These are phyloP conservation scores for Porites cylindrica DNA, from an alignment of 92 coral and sea anemone species.

Conservation along the genomic window DNA sequence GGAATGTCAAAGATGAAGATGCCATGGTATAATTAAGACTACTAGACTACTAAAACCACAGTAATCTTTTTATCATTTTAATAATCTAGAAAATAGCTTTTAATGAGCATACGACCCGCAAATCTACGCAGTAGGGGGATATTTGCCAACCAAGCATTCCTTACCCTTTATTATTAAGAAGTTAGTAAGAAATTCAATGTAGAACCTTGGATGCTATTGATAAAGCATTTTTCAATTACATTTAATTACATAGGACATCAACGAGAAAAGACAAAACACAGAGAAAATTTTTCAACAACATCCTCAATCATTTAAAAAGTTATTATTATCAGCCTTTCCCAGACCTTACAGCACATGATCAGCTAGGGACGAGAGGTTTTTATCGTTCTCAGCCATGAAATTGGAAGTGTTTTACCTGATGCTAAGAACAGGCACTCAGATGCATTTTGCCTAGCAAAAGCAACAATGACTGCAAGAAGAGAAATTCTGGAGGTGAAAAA, in stretches of 20 bases:
- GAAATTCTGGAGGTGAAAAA: conserved; percentile 63
- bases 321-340: conserved; percentile 48
- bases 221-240: no score
- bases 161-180: no score
- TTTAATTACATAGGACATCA: no score
- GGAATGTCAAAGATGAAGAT: conserved; percentile 15
- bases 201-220: no score
- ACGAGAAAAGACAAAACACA: no score
- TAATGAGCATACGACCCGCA: neutral
- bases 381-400: conserved; percentile 41
- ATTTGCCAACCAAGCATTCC: neutral
- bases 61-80: neutral
- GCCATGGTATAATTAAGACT: conserved; percentile 5
- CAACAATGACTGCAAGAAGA: conserved; percentile 70
- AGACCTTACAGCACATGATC: conserved; percentile 54
- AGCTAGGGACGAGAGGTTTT: conserved; percentile 54
- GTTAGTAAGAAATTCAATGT: no score
- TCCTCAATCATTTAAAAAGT: no score
- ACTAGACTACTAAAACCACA: neutral
- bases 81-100: neutral
- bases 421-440: conserved; percentile 64
- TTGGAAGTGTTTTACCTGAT: conserved; percentile 40
- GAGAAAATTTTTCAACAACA: no score
- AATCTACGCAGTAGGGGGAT: neutral
- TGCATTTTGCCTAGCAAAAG: conserved; percentile 70